Conservation (phyloP, 2,888 invertebrate genomes). For the Biston betularia region DNA sequence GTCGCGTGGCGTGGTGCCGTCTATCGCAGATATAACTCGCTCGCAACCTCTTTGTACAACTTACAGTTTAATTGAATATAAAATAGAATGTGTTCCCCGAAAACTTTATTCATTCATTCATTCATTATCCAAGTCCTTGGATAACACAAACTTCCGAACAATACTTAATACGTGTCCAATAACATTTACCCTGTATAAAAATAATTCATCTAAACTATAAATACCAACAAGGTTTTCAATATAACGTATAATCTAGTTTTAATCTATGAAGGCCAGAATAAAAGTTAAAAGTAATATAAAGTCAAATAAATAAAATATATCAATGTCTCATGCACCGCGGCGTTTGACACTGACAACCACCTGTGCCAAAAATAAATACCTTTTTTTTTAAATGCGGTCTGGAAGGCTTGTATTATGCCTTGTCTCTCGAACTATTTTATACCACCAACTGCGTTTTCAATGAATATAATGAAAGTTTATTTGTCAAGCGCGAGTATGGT, state of each 20-base stretch:
- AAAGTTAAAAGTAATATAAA: neutral
- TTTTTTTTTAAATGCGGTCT: conserved; percentile 14
- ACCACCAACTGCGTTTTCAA: conserved; percentile 19
- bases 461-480: conserved; percentile 1
- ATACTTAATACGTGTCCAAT: too few relatives aligned
- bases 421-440: conserved; percentile 26
- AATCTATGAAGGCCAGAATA: neutral
- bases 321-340: neutral
- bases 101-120: too few relatives aligned
- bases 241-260: too few relatives aligned
- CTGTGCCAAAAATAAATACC: conserved; percentile 32
- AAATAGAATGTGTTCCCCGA: too few relatives aligned
- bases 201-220: too few relatives aligned
- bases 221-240: too few relatives aligned
- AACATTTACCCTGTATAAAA: too few relatives aligned
- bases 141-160: too few relatives aligned
- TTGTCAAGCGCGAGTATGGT: neutral
- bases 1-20: conserved; percentile 45
- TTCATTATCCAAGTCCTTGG: too few relatives aligned
- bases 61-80: too few relatives aligned
- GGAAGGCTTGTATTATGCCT: conserved; percentile 27
- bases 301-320: conserved; percentile 1
- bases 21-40: conserved; percentile 30
- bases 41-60: conserved; percentile 1
- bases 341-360: conserved; percentile 23